Base-by-base conservation (phyloP, 2,888 invertebrate genomes). In the Steinernema carpocapsae region DNA sequence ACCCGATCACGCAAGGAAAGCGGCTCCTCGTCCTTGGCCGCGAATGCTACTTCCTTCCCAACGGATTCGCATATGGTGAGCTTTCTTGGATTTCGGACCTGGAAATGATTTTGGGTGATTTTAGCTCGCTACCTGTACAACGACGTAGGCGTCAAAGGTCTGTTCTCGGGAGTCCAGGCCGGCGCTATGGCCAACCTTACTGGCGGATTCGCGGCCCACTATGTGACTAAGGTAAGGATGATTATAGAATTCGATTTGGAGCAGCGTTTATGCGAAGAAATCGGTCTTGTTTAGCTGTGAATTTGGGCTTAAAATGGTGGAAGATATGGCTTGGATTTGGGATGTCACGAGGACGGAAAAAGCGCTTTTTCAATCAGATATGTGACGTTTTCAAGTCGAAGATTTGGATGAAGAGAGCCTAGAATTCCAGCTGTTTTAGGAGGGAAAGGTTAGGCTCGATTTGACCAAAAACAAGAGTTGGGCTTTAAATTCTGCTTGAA, bases 41-140 rank as follows among this genome's bases (percentile, higher is more conserved):
- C 71, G 80, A 84, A 26, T 84, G 83, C n/a, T 86, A 87, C 73
- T 87, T 83, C 73, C 76, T 87, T 48, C 87, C 87, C 17, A 87
- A 87, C 70, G 79, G 76, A 0, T 82, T 87, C 76, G 80, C 81
- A 76, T 87, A 86, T 75, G 77, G 87, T 86, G 29, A 56, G 80
- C 72, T 0, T 14, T 71, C 32, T 3, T 17, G 26, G 19, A 37
- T 37, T 26, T 64, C 6, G 12, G n/a, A 14, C n/a, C n/a, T 72
- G n/a, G 42, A 29, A 12, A 10, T 17, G 56, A 72, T 29, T 43
- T 32, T 17, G 51, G 17, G 42, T 6, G 6, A 32, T 80, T 86
- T 59, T 71, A 86, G 86, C 81, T 22, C 70, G 74, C 6, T 83
- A 87, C 72, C 76, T 87, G 19, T 82, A 78, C 12, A 71, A 78